Conservation (phyloP, 2,113 vertebrate genomes). For the Protomyctophum bolini region DNA sequence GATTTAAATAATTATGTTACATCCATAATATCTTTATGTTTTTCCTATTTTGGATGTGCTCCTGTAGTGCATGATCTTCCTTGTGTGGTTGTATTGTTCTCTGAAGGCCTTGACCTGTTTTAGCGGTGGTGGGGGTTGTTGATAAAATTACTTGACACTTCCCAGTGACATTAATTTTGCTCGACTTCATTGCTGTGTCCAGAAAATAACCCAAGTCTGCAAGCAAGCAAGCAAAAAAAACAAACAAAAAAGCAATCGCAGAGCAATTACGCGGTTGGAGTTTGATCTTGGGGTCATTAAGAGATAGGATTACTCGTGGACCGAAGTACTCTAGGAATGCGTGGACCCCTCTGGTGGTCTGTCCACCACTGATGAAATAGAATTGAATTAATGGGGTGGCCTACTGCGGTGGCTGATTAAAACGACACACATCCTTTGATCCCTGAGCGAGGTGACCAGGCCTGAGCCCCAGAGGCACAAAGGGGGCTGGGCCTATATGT, state of each 20-base stretch:
- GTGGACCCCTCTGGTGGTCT: constrained; percentile 52
- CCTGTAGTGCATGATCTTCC: neutral
- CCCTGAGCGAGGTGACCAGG: constrained; percentile 59
- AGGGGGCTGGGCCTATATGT: neutral
- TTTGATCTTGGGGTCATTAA: constrained; percentile 53
- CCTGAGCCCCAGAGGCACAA: constrained; percentile 42
- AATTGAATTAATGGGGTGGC: constrained; percentile 77
- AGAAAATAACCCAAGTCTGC: constrained; percentile 52
- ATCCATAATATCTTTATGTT: neutral
- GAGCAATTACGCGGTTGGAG: constrained; percentile 54
- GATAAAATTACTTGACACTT: constrained; percentile 20
- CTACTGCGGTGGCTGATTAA: constrained; percentile 67
- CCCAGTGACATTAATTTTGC: constrained; percentile 61
- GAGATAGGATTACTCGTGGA: constrained; percentile 65
- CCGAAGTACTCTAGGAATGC: constrained; percentile 59
- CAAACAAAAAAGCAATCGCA: constrained; percentile 39
- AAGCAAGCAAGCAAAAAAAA: too few species aligned
- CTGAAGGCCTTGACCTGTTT: constrained; percentile 45
- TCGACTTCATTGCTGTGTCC: constrained; percentile 55
- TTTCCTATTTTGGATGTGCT: neutral
- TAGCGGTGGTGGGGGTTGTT: constrained; percentile 51
- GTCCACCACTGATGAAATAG: constrained; percentile 68
- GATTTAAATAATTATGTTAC: neutral
- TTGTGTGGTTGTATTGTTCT: constrained; percentile 16
- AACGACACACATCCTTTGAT: constrained; percentile 68